Evolutionary conservation across 2,888 invertebrate species (phyloP).

Genomic region (Euplexia lucipara): DNA sequence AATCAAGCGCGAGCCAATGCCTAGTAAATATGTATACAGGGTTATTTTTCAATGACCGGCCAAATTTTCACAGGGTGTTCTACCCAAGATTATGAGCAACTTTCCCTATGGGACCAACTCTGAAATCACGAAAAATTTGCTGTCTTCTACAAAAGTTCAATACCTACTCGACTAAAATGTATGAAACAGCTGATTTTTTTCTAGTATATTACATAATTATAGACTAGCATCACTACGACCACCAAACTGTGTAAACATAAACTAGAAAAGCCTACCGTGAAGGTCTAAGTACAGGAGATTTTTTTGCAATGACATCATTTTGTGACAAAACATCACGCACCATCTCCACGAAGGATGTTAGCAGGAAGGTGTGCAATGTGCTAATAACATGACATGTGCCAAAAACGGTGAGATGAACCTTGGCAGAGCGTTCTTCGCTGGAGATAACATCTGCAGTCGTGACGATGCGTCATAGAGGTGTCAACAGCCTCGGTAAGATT

Average conservation of each 20-base stretch:
- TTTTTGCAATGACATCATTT: slow-evolving; percentile 28
- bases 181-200: no score
- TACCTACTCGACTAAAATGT: no score
- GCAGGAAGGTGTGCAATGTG: slow-evolving; percentile 4
- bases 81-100: no score
- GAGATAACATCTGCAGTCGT: slow-evolving; percentile 46
- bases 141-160: no score
- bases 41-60: no score
- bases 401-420: slow-evolving; percentile 44
- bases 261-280: neutral
- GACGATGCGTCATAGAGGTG: slow-evolving; percentile 33
- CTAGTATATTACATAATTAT: no score
- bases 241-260: neutral
- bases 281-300: slow-evolving; percentile 27
- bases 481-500: slow-evolving; percentile 43
- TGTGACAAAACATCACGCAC: neutral
- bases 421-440: slow-evolving; percentile 28
- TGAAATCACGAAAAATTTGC: no score
- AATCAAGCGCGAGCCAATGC: no score
- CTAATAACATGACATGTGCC: slow-evolving; percentile 26
- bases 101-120: no score
- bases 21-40: no score
- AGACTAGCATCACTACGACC: neutral
- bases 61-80: no score
- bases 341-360: slow-evolving; percentile 14